Percentiles rank a stretch among this genome's conserved stretches.
Evolutionary conservation across 2,113 vertebrate species (phyloP).

Genomic region (Oncorhynchus masou): DNA sequence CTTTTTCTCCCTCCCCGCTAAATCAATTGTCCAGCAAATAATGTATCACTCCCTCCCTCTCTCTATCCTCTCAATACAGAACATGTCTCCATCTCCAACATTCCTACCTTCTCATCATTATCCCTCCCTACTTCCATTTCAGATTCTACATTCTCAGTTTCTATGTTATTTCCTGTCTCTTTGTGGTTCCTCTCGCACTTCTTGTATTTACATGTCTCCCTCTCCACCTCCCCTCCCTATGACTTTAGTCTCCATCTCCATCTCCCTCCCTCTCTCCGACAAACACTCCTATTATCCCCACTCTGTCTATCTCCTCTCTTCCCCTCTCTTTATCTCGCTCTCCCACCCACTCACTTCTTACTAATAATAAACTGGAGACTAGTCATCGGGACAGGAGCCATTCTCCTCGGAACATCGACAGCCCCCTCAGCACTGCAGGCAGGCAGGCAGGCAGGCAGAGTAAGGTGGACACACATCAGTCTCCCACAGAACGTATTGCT

Average conservation of each 20-base stretch:
- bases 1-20: slow-evolving; percentile 30
- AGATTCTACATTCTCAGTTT: not conserved
- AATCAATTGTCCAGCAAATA: slow-evolving; percentile 63
- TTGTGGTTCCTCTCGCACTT: slow-evolving; percentile 33
- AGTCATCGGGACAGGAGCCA: slow-evolving; percentile 19
- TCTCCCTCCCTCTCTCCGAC: not conserved
- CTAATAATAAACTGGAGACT: slow-evolving; percentile 30
- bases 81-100: not conserved
- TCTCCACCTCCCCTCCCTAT: not conserved
- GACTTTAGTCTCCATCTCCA: not conserved
- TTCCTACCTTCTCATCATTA: not conserved
- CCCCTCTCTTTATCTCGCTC: not conserved
- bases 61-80: slow-evolving; percentile 7
- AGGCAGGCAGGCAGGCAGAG: not conserved
- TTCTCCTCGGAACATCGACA: slow-evolving; percentile 13
- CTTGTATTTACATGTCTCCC: not conserved
- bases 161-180: not conserved
- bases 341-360: slow-evolving; percentile 12
- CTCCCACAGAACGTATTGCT: slow-evolving; percentile 6
- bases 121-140: not conserved
- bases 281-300: slow-evolving; percentile 41
- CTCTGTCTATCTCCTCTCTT: not conserved
- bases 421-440: slow-evolving; percentile 19
- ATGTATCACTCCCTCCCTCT: slow-evolving; percentile 42
- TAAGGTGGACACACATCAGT: slow-evolving; percentile 25